Percentiles rank a stretch among this genome's conserved stretches.
These are phyloP conservation scores for Spisula subtruncata DNA, from an alignment of 2,888 invertebrate species.

Conservation along the genomic window DNA sequence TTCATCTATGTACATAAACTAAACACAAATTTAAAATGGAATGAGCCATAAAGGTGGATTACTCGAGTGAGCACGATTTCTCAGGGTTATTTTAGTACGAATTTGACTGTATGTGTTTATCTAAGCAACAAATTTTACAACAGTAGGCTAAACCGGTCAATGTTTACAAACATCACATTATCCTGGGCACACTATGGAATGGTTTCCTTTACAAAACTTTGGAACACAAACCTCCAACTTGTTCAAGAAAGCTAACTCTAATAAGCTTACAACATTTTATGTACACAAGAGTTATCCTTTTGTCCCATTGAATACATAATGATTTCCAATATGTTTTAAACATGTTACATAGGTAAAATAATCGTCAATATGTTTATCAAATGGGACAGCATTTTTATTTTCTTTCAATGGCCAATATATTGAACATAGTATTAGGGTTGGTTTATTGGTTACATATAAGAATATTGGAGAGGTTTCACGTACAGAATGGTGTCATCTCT, in stretches of 20 bases:
- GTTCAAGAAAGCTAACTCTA: slow-evolving; percentile 1
- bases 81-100: too few species aligned
- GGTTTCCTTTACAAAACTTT: too few species aligned
- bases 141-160: too few species aligned
- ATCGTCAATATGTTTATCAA: slow-evolving; percentile 11
- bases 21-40: too few species aligned
- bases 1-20: too few species aligned
- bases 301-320: background rate
- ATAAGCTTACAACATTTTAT: background rate
- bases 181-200: too few species aligned
- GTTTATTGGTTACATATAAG: background rate
- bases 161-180: too few species aligned
- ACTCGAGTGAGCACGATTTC: too few species aligned
- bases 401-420: background rate
- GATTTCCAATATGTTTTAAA: slow-evolving; percentile 23
- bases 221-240: background rate
- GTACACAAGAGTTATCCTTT: background rate
- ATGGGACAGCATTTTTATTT: background rate
- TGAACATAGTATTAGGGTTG: background rate
- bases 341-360: background rate
- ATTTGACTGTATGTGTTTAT: too few species aligned
- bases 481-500: background rate
- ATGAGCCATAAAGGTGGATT: too few species aligned
- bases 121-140: too few species aligned
- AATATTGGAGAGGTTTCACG: background rate